A percentile compares a stretch with the other conserved stretches of the same genome.
phyloP scores from a whole-genome alignment of 92 coral and sea anemone species.

The Bergia sp. region DNA sequence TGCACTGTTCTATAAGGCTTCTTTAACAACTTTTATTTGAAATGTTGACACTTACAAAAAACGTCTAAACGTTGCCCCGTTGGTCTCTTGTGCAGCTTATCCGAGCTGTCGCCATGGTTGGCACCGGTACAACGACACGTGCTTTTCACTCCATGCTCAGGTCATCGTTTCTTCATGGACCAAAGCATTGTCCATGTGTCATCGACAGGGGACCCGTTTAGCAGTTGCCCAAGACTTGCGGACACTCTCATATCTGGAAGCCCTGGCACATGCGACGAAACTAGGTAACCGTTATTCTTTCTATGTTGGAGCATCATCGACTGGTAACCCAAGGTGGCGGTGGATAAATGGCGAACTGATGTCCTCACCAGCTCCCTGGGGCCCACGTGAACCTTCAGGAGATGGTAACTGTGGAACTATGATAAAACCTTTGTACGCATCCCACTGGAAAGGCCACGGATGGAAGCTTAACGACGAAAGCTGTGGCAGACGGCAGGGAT shows the following conservation, averaged over 20 bases:
- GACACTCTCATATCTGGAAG: slow-evolving; percentile 2
- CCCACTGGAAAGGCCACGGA: slow-evolving; percentile 7
- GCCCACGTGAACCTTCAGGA: slow-evolving; percentile 7
- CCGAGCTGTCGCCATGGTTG: slow-evolving; percentile 24
- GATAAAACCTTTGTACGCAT: background rate
- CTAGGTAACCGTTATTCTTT: background rate
- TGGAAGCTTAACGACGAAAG: slow-evolving; percentile 50
- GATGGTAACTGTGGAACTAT: background rate
- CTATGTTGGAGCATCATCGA: slow-evolving; percentile 7
- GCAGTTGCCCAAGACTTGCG: slow-evolving; percentile 6
- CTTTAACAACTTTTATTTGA: too few relatives aligned
- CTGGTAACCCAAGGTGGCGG: background rate
- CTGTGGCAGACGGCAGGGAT: slow-evolving; percentile 41
- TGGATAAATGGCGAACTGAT: background rate
- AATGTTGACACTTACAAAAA: background rate
- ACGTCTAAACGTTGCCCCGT: background rate
- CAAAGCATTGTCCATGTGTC: slow-evolving; percentile 3
- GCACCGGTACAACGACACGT: slow-evolving; percentile 12
- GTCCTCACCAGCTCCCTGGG: slow-evolving; percentile 9
- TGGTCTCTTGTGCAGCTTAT: background rate
- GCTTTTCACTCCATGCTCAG: slow-evolving; percentile 7
- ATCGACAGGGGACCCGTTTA: background rate
- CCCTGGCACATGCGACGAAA: slow-evolving; percentile 8
- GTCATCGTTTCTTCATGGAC: background rate
- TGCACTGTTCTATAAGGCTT: background rate